Evolutionary conservation across 2,113 vertebrate genomes (phyloP).

Genomic region (Gymnocephalus cernua): DNA sequence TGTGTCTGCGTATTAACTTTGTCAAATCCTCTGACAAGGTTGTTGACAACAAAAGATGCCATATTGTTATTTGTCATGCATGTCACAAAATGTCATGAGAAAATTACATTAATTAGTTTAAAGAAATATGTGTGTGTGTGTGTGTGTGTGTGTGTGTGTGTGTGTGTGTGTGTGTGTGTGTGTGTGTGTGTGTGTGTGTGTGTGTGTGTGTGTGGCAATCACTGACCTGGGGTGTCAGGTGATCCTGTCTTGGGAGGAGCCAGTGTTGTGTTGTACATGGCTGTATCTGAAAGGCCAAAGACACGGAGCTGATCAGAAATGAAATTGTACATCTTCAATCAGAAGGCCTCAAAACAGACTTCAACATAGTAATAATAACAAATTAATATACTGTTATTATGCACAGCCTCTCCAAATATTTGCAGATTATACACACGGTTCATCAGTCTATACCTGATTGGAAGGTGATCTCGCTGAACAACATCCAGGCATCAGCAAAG

Average conservation of each 20-base stretch:
- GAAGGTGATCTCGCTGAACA: constrained; percentile 99
- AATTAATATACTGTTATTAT: neutral
- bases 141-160: too few species aligned
- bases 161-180: too few species aligned
- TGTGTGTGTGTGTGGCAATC: neutral
- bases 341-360: neutral
- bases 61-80: neutral
- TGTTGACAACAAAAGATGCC: neutral
- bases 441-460: constrained; percentile 89
- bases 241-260: constrained; percentile 81
- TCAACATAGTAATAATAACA: neutral
- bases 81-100: neutral
- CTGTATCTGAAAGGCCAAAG: constrained; percentile 87
- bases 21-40: neutral
- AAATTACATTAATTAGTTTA: too few species aligned
- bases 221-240: constrained; percentile 84
- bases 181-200: too few species aligned
- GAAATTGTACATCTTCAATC: neutral
- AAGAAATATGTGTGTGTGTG: too few species aligned
- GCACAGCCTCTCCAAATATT: neutral
- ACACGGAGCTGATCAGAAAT: constrained; percentile 8
- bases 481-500: constrained; percentile 96
- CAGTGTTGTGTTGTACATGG: constrained; percentile 96
- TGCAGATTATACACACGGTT: neutral
- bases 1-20: neutral